Base-by-base conservation (phyloP, 2,113 vertebrate genomes). In the Turdus rufiventris region DNA sequence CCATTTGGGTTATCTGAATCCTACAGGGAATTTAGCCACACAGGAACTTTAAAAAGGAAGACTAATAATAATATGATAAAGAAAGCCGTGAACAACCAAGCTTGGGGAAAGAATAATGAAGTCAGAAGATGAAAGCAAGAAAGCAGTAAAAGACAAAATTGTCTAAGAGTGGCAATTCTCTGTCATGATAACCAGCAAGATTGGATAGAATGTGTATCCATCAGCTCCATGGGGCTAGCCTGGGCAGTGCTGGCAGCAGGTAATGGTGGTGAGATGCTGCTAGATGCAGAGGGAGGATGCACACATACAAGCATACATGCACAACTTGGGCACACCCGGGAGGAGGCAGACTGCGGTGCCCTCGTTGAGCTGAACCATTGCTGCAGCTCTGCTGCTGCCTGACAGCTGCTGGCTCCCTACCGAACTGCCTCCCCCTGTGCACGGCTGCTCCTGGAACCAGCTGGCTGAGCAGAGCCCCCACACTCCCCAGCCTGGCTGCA, bases 91-190 rank as follows among this genome's bases (percentile, higher is more conserved):
- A 88, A 85, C 85, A 93, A 84, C 24, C 40, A 88, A 58, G 83
- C 75, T 65, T 90, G 43, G 14, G 36, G 56, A 84, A 96, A 88
- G 84, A 94, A 67, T 45, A 94, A 68, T 50, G 33, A 91, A 96
- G 57, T 42, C 76, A 75, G 62, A 56, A 71, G 61, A 58, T 65
- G 48, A 91, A 92, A 93, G 43, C 36, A 79, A 91, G 54, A 25
- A 90, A 73, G 54, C 61, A 70, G 16, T 66, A 94, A 90, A 89
- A 96, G 76, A 79, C 51, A 85, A 89, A 94, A 79, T 23, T 91
- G 66, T 81, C 4, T 3, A 70, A 90, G 72, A 93, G 11, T 47
- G 50, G 34, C 28, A 34, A 18, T 51, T 67, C 53, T 86, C 72
- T 12, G 4, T 79, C 83, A 53, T 94, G 87, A 36, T 94, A 57